These are phyloP conservation scores for Lipophrys pholis DNA, from an alignment of 2,113 vertebrate species.

Conservation along the genomic window DNA sequence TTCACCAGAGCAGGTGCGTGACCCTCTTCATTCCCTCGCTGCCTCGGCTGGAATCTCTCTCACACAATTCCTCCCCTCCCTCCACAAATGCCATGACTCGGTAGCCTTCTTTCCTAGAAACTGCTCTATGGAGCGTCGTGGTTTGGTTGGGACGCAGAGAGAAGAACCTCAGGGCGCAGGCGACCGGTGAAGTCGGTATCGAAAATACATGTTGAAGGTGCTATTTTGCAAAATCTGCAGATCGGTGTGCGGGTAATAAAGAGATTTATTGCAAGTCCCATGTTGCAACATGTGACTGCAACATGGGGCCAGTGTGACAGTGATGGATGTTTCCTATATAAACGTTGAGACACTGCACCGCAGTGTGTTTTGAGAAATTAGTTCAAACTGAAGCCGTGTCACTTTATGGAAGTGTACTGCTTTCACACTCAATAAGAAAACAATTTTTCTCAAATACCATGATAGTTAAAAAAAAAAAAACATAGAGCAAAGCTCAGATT, in stretches of 20 bases:
- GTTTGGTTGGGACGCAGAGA: not conserved
- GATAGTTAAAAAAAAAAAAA: too few relatives aligned
- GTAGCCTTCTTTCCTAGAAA: slow-evolving; percentile 28
- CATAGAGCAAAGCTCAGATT: too few relatives aligned
- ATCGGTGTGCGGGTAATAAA: too few relatives aligned
- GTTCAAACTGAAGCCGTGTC: not conserved
- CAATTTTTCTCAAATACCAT: too few relatives aligned
- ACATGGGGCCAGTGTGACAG: not conserved
- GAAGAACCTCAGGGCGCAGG: too few relatives aligned
- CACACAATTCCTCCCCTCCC: slow-evolving; percentile 38
- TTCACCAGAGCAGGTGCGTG: slow-evolving; percentile 33
- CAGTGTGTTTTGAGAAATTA: not conserved
- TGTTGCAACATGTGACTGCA: too few relatives aligned
- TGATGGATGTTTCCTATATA: slow-evolving; percentile 20
- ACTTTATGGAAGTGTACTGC: too few relatives aligned
- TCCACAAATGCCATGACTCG: slow-evolving; percentile 10
- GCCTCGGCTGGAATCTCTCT: slow-evolving; percentile 41
- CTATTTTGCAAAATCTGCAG: too few relatives aligned
- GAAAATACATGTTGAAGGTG: too few relatives aligned
- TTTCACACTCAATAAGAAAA: too few relatives aligned
- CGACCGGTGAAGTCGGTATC: too few relatives aligned
- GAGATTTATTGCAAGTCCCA: too few relatives aligned
- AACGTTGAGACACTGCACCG: slow-evolving; percentile 3
- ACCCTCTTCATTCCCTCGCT: slow-evolving; percentile 24
- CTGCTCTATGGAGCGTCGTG: not conserved